Evolutionary conservation across 2,797 vertebrate genomes (phyloP).

Genomic region (Oophaga sylvatica): DNA sequence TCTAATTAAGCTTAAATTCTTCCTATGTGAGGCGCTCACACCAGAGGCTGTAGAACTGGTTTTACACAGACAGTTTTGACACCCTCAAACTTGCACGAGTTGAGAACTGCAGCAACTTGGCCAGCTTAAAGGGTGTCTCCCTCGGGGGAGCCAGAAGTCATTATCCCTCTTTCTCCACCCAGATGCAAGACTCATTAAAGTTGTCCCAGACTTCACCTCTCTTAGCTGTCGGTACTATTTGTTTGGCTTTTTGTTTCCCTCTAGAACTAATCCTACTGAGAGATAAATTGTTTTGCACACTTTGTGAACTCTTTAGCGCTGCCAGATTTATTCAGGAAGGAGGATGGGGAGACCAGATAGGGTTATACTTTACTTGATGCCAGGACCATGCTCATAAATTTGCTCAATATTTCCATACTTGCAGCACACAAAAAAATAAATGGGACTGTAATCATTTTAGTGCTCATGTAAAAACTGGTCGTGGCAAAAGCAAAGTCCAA

Average conservation of each 20-base stretch:
- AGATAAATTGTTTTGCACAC: conserved; percentile 58
- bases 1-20: conserved; percentile 33
- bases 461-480: background rate
- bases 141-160: conserved; percentile 54
- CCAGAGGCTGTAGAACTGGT: conserved; percentile 53
- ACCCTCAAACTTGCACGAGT: conserved; percentile 54
- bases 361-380: conserved; percentile 11
- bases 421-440: background rate
- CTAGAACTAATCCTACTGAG: conserved; percentile 55
- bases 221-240: conserved; percentile 56
- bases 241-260: conserved; percentile 54
- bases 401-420: background rate
- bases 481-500: background rate
- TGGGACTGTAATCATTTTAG: background rate
- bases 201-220: conserved; percentile 62
- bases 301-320: conserved; percentile 53
- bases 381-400: background rate
- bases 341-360: conserved; percentile 23
- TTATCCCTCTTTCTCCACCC: conserved; percentile 55
- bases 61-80: conserved; percentile 53
- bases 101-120: conserved; percentile 57
- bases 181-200: conserved; percentile 61
- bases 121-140: conserved; percentile 57
- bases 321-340: conserved; percentile 9
- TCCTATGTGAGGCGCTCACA: conserved; percentile 4